A percentile compares a stretch with the other conserved stretches of the same genome.
phyloP scores from a whole-genome alignment of 2,797 vertebrate species.

The Protonibea diacanthus region DNA sequence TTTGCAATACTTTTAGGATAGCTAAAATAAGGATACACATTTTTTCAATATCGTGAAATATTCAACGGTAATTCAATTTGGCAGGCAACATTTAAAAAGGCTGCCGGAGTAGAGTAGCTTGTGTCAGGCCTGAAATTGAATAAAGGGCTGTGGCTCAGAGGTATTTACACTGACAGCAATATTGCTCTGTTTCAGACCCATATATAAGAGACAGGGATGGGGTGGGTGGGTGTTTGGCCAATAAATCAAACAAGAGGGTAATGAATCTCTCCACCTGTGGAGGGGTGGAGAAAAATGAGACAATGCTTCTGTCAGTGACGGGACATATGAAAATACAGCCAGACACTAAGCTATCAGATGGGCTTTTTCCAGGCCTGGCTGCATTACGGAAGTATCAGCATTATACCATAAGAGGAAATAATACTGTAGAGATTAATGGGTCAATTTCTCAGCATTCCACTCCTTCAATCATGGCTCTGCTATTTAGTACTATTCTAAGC shows the following conservation, averaged over 20 bases:
- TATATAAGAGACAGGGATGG: constrained; percentile 40
- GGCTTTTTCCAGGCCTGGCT: constrained; percentile 14
- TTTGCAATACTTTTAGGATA: constrained; percentile 15
- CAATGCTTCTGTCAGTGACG: constrained; percentile 24
- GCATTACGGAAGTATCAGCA: constrained; percentile 29
- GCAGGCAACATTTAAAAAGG: constrained; percentile 63
- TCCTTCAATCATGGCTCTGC: constrained; percentile 12
- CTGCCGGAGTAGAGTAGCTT: constrained; percentile 38
- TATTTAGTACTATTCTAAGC: constrained; percentile 21
- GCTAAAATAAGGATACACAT: constrained; percentile 37
- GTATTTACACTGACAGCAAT: constrained; percentile 69
- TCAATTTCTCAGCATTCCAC: constrained; percentile 25
- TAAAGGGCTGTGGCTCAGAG: constrained; percentile 52
- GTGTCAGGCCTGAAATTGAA: constrained; percentile 63
- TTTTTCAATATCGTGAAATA: constrained; percentile 40
- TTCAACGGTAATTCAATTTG: constrained; percentile 61
- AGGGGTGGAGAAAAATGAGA: constrained; percentile 53
- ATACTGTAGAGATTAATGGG: constrained; percentile 47
- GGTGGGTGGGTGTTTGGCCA: constrained; percentile 11
- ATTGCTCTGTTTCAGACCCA: constrained; percentile 56
- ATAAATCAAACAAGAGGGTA: constrained; percentile 64
- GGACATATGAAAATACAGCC: constrained; percentile 38
- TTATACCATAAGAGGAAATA: constrained; percentile 31
- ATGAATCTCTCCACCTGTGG: constrained; percentile 61
- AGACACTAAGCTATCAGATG: constrained; percentile 21